Evolutionary conservation across 2,797 vertebrate species (phyloP), one percentile per base, ranked within the genome.

Genomic region (Varecia variegata): DNA sequence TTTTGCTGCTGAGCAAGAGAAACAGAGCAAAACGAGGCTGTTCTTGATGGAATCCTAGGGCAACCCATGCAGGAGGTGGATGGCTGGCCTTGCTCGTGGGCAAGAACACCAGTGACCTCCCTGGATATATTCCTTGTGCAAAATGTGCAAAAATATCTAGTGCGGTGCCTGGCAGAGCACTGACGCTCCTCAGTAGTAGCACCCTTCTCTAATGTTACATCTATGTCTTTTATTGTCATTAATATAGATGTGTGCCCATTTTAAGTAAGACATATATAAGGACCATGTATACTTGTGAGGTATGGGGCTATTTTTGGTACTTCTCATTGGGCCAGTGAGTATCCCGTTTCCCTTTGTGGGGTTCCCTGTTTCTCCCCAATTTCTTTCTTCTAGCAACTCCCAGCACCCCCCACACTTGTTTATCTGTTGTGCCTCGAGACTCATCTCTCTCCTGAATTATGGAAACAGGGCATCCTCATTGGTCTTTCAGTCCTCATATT

Each of bases 161-260:
- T 2, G 3, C 20, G 18, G 47, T 17, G 10, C 47, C 67, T 73
- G 23, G 18, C 2, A 3, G 15, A 47, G 1, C 0, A 3, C 1
- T 8, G 7, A 1, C 14, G 43, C 21, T 73, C 18, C 14, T 32
- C 13, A 56, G 23, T 23, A 21, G 18, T 20, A 7, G n/a, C 12
- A 21, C 13, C 43, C 15, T 76, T 56, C 13, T 47, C 62, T 18
- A 50, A 0, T 12, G 32, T 35, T 30, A 21, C 5, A 32, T 27
- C 47, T 25, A 27, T 10, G 8, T 14, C 32, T 89, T 58, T 38
- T 45, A 2, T 56, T 54, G 38, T 38, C 68, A 68, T 77, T 25
- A 60, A 50, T 32, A 20, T 5, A 40, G 23, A 5, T 67, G 30
- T 9, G 5, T 30, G 25, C 50, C 60, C 3, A n/a, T 83, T 82